Conservation (phyloP, 2,797 vertebrate species). For the Esox lucius region DNA sequence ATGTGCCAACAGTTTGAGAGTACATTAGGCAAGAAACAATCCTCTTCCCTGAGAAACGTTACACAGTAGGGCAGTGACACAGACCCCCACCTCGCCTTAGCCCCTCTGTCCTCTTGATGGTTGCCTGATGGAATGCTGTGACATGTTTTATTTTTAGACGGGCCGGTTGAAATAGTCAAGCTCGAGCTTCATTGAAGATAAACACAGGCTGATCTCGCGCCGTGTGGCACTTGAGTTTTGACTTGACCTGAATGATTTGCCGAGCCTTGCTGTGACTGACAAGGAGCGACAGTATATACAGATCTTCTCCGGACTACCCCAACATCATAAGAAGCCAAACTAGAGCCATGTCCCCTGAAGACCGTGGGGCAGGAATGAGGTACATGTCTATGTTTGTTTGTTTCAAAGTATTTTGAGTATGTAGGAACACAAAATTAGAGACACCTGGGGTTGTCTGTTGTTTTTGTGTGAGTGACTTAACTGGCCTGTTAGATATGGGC, state of each 20-base stretch:
- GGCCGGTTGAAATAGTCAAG: slow-evolving; percentile 77
- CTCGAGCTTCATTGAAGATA: slow-evolving; percentile 83
- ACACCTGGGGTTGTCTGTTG: neutral
- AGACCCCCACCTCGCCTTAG: slow-evolving; percentile 8
- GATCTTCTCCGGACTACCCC: slow-evolving; percentile 7
- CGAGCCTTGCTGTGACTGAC: slow-evolving; percentile 8
- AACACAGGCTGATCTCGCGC: slow-evolving; percentile 69
- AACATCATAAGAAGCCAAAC: slow-evolving; percentile 13
- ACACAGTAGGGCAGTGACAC: neutral
- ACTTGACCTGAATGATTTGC: slow-evolving; percentile 20
- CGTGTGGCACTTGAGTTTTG: slow-evolving; percentile 43
- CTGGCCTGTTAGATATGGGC: neutral
- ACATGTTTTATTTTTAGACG: slow-evolving; percentile 89
- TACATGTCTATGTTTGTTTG: slow-evolving; percentile 42
- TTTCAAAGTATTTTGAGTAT: neutral
- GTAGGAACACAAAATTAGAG: neutral
- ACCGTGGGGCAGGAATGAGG: slow-evolving; percentile 82
- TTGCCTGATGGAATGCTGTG: slow-evolving; percentile 77
- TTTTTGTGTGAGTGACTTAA: neutral
- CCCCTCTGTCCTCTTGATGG: slow-evolving; percentile 68
- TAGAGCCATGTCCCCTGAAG: slow-evolving; percentile 81
- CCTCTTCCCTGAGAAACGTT: neutral
- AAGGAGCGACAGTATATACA: slow-evolving; percentile 8
- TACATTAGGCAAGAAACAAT: neutral
- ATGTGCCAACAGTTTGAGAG: no score